Percentiles rank a stretch among this genome's conserved stretches.
These are phyloP conservation scores for Chloebia gouldiae DNA, from an alignment of 2,113 vertebrate genomes.

Conservation along the genomic window DNA sequence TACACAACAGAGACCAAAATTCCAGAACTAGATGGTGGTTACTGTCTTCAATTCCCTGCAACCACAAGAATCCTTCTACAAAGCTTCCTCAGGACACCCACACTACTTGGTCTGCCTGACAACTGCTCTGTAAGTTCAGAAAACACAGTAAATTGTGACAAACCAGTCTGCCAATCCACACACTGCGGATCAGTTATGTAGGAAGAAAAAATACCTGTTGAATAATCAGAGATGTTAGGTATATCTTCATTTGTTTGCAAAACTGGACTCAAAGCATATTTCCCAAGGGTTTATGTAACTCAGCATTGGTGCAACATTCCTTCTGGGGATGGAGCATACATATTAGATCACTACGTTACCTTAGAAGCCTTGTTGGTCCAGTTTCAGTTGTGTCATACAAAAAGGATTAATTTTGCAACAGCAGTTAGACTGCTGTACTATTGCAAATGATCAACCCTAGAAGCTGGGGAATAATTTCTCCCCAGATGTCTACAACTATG, in stretches of 20 bases:
- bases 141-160: neutral
- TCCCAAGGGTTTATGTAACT: neutral
- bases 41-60: neutral
- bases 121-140: neutral
- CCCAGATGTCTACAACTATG: neutral
- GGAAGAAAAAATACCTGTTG: neutral
- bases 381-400: neutral
- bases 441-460: neutral
- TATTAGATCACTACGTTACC: neutral
- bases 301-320: neutral
- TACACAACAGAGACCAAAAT: neutral
- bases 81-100: neutral
- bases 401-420: neutral
- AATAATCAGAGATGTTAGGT: neutral
- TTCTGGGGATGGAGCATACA: neutral
- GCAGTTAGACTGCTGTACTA: neutral
- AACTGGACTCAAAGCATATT: neutral
- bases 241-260: neutral
- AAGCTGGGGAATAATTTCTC: neutral
- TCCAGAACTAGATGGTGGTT: neutral
- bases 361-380: neutral
- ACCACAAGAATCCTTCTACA: neutral
- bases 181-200: accelerated
- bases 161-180: neutral
- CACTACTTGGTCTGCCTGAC: accelerated